Percentiles rank a stretch among this genome's conserved stretches.
phyloP scores from a whole-genome alignment of 2,888 invertebrate species.

The Meloe dianella region DNA sequence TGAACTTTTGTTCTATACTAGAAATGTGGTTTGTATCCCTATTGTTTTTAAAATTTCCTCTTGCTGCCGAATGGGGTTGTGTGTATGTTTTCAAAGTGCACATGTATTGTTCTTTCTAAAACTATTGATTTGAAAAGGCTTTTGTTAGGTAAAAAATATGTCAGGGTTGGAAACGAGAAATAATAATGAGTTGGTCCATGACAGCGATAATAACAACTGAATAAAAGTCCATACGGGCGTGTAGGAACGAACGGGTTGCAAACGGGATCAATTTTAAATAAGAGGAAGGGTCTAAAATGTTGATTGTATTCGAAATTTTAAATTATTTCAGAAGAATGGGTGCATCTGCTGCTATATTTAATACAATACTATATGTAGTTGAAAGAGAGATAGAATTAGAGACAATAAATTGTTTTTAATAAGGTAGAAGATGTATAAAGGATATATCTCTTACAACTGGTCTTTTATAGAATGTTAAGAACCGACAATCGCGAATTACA shows the following conservation, averaged over 20 bases:
- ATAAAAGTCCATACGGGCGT: neutral
- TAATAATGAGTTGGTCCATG: constrained; percentile 11
- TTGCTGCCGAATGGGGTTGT: neutral
- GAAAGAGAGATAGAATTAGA: neutral
- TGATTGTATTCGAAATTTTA: neutral
- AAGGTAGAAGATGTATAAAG: constrained; percentile 16
- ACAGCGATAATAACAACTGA: constrained; percentile 11
- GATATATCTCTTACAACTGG: constrained; percentile 20
- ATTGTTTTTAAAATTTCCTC: neutral
- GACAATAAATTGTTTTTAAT: constrained; percentile 12
- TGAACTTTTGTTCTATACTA: neutral
- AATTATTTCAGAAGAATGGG: neutral
- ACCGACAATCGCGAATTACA: constrained; percentile 25
- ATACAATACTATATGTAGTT: neutral
- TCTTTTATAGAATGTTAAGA: constrained; percentile 21
- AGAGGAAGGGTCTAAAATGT: neutral
- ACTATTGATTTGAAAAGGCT: constrained; percentile 15
- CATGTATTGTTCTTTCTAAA: neutral
- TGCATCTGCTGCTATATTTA: neutral
- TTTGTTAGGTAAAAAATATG: constrained; percentile 13
- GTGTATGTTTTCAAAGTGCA: neutral
- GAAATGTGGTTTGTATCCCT: neutral
- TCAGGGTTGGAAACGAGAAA: constrained; percentile 8
- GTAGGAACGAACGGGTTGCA: neutral
- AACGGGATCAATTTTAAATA: constrained; percentile 1